Evolutionary conservation across 2,888 invertebrate species (phyloP).

Genomic region (Ophion obscuratus): DNA sequence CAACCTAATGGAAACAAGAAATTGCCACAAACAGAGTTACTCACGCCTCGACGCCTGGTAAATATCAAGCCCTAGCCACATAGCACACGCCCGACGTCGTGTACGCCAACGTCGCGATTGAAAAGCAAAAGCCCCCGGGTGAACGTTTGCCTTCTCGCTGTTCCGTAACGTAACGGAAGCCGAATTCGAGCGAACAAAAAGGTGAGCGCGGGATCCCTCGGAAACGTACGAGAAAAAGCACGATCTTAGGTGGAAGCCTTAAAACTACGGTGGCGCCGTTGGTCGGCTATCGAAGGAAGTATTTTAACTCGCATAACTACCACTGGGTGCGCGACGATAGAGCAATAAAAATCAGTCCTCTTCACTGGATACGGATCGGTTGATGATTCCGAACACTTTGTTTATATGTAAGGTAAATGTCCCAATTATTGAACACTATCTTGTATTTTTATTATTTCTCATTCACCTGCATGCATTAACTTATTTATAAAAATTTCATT

Average conservation of each 20-base stretch:
- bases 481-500: no score
- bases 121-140: slow-evolving; percentile 64
- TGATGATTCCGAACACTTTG: no score
- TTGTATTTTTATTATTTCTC: no score
- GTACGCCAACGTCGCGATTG: slow-evolving; percentile 51
- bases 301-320: no score
- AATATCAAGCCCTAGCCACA: slow-evolving; percentile 76
- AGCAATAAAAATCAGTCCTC: no score
- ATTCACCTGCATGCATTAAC: no score
- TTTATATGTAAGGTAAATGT: no score
- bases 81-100: slow-evolving; percentile 24
- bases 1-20: slow-evolving; percentile 84
- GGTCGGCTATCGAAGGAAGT: no score
- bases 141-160: slow-evolving; percentile 39
- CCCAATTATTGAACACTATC: no score
- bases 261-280: no score
- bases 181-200: slow-evolving; percentile 9
- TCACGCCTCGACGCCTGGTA: slow-evolving; percentile 81
- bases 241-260: neutral
- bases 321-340: no score
- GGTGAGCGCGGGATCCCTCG: neutral
- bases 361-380: no score
- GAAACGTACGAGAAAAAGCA: slow-evolving; percentile 1
- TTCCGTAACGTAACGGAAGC: slow-evolving; percentile 36
- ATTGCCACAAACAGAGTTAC: slow-evolving; percentile 83